Conservation (phyloP, 2,113 vertebrate genomes). For the Empidonax alnorum region DNA sequence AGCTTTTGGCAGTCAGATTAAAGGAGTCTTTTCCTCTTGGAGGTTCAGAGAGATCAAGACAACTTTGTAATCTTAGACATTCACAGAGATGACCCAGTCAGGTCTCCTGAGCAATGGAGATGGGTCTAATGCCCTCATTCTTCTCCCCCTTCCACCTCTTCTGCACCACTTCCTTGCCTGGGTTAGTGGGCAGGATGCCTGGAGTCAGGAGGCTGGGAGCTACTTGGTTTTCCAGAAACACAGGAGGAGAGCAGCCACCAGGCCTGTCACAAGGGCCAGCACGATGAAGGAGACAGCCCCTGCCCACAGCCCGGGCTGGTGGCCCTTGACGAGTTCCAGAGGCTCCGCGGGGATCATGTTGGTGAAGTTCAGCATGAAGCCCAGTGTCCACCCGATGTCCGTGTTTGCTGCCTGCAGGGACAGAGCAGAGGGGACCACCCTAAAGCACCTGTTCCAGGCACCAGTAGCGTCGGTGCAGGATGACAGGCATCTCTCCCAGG, state of each 20-base stretch:
- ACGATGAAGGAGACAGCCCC: conserved; percentile 74
- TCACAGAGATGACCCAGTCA: background rate
- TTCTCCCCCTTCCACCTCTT: background rate
- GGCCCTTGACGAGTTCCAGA: conserved; percentile 60
- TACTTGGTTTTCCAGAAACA: conserved; percentile 53
- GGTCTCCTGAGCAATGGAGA: background rate
- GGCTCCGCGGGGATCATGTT: conserved; percentile 81
- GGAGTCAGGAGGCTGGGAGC: background rate
- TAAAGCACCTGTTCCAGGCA: background rate
- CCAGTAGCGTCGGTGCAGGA: background rate
- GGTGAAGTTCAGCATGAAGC: conserved; percentile 92
- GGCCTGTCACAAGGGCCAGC: background rate
- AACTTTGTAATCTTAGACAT: background rate
- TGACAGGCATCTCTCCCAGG: fast-evolving
- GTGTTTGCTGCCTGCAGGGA: conserved; percentile 79
- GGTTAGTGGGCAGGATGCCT: background rate
- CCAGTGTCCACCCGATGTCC: conserved; percentile 91
- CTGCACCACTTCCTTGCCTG: background rate
- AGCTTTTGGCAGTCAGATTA: background rate
- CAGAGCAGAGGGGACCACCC: background rate
- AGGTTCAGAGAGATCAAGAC: background rate
- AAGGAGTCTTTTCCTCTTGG: background rate
- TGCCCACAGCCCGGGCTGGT: conserved; percentile 76
- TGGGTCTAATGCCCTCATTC: background rate
- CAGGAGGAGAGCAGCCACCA: background rate